Conservation (phyloP, 2,797 vertebrate species). For the Helicolenus hilgendorfi region DNA sequence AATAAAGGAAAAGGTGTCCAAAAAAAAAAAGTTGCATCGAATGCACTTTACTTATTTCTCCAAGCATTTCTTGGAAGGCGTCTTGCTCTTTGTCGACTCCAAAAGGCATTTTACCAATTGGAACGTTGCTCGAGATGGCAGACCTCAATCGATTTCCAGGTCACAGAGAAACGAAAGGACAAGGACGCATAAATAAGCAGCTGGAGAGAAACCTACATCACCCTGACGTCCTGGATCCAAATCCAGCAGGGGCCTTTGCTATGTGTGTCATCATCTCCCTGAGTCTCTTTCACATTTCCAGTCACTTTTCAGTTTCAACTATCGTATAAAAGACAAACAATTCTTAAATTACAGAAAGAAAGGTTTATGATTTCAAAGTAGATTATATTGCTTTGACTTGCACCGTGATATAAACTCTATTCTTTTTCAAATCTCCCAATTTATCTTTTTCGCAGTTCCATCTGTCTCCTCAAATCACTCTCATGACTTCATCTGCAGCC, state of each 20-base stretch:
- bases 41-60: background rate
- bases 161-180: conserved; percentile 13
- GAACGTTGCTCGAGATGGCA: background rate
- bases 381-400: background rate
- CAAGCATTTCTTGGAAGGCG: background rate
- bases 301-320: background rate
- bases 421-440: background rate
- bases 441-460: background rate
- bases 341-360: background rate
- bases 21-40: background rate
- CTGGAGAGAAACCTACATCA: conserved; percentile 16
- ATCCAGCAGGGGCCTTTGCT: conserved; percentile 1
- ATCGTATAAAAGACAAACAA: background rate
- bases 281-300: background rate
- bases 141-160: conserved; percentile 19
- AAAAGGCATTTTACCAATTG: conserved; percentile 26
- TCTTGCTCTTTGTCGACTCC: background rate
- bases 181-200: conserved; percentile 21
- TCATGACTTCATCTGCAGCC: background rate
- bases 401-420: background rate
- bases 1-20: background rate
- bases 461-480: conserved; percentile 7
- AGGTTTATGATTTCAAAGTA: background rate
- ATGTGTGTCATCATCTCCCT: conserved; percentile 4
- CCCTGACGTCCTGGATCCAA: background rate